These are phyloP conservation scores for Solenodon paradoxus DNA, from an alignment of 2,113 vertebrate species.

Conservation along the genomic window DNA sequence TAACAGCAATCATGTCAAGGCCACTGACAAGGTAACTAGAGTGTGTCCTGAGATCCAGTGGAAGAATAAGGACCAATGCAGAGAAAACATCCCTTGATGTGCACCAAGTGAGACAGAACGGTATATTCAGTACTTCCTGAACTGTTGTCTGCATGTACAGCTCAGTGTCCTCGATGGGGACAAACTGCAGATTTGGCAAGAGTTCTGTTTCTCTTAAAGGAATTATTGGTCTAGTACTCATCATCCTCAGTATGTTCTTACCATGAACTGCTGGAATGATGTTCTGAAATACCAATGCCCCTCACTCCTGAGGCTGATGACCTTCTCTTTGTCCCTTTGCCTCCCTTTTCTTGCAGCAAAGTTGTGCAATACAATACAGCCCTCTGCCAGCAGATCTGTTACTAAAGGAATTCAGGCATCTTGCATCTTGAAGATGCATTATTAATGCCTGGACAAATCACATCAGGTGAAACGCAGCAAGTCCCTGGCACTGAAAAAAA, in stretches of 20 bases:
- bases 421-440: conserved; percentile 89
- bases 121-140: neutral
- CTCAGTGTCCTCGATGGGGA: conserved; percentile 38
- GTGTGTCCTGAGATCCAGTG: neutral
- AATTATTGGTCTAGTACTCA: conserved; percentile 56
- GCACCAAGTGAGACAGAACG: neutral
- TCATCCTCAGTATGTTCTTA: conserved; percentile 59
- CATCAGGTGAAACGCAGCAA: conserved; percentile 89
- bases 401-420: conserved; percentile 86
- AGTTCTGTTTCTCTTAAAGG: conserved; percentile 30
- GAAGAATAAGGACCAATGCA: neutral
- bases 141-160: neutral
- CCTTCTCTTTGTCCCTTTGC: conserved; percentile 60
- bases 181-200: neutral
- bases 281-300: conserved; percentile 25
- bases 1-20: neutral
- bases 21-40: neutral
- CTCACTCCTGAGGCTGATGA: conserved; percentile 1
- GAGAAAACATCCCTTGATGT: neutral
- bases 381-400: conserved; percentile 78
- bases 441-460: conserved; percentile 90
- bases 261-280: conserved; percentile 39
- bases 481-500: conserved; percentile 86
- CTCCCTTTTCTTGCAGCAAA: conserved; percentile 54
- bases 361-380: conserved; percentile 56